Evolutionary conservation across 2,888 invertebrate genomes (phyloP).

Genomic region (Leucophora obtusa): DNA sequence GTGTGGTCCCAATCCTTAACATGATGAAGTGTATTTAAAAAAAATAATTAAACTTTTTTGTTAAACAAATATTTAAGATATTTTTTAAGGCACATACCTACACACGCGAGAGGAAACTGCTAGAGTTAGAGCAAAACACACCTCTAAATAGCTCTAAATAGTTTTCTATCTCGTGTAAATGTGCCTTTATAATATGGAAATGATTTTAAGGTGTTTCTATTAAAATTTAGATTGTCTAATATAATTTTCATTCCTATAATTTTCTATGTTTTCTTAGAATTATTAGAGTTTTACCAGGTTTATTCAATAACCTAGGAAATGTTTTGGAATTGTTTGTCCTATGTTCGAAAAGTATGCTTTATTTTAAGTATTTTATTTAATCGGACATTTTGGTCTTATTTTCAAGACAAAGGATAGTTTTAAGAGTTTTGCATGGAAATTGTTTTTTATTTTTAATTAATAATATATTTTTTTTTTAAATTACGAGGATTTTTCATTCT

Average conservation of each 20-base stretch:
- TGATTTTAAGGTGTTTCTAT: neutral
- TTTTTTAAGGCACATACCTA: too few species aligned
- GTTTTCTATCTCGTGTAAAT: too few species aligned
- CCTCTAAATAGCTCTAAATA: too few species aligned
- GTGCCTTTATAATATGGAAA: neutral
- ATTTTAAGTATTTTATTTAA: neutral
- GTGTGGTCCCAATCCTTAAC: too few species aligned
- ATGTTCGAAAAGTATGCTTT: neutral
- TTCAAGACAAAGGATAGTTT: neutral
- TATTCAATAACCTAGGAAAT: neutral
- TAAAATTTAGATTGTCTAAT: neutral
- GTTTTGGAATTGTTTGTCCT: neutral
- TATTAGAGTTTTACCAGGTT: neutral
- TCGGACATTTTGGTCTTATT: neutral
- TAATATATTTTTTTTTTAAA: too few species aligned
- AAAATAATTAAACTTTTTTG: too few species aligned
- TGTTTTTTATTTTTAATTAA: neutral
- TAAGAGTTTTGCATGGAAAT: neutral
- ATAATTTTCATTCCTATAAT: neutral
- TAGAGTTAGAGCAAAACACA: too few species aligned
- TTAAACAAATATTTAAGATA: too few species aligned
- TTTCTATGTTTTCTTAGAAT: neutral
- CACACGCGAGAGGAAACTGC: too few species aligned
- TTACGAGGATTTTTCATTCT: neutral
- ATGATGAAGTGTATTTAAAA: too few species aligned